Percentiles rank a stretch among this genome's conserved stretches.
Conservation (phyloP, 2,888 invertebrate species). For the Standfussiana lucernea region DNA sequence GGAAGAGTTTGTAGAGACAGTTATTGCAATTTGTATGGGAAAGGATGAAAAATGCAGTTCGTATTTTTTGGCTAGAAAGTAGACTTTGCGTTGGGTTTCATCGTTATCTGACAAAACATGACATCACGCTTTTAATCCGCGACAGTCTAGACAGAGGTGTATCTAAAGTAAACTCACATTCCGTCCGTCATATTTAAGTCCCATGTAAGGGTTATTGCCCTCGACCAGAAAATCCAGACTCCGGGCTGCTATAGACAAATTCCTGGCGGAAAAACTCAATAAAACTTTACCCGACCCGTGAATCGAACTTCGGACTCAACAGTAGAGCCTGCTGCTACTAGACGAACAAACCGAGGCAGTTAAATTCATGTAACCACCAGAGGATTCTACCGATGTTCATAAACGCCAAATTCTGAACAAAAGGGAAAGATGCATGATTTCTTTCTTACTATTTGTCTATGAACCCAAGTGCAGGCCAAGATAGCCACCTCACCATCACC, state of each 20-base stretch:
- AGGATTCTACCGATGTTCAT: background rate
- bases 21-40: conserved; percentile 15
- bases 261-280: too few relatives aligned
- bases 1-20: conserved; percentile 15
- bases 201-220: too few relatives aligned
- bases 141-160: too few relatives aligned
- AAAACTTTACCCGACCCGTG: too few relatives aligned
- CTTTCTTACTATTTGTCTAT: background rate
- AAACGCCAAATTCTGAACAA: background rate
- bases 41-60: background rate
- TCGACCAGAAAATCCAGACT: too few relatives aligned
- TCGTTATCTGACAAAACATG: background rate
- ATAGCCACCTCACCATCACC: conserved; percentile 12
- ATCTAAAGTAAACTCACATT: too few relatives aligned
- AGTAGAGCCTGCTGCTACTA: background rate
- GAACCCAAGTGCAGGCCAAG: background rate
- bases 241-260: too few relatives aligned
- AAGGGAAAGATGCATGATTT: background rate
- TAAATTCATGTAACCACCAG: background rate
- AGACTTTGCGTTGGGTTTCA: background rate
- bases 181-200: too few relatives aligned
- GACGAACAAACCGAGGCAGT: background rate
- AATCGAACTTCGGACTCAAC: too few relatives aligned
- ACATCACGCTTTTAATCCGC: background rate
- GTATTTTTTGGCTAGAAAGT: background rate